Conservation (phyloP, 2,888 invertebrate genomes). For the Ochropacha duplaris region DNA sequence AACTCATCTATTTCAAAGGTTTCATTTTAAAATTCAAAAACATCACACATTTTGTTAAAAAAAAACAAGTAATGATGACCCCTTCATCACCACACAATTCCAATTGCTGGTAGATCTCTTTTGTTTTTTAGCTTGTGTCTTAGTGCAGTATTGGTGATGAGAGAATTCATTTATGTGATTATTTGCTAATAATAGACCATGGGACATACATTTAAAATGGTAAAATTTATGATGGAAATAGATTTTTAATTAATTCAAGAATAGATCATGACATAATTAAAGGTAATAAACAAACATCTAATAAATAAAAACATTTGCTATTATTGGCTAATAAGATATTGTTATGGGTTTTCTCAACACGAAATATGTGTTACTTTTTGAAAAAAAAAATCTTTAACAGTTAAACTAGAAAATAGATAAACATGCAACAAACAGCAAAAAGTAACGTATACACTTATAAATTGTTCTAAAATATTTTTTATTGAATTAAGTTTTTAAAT, state of each 20-base stretch:
- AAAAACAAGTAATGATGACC: slow-evolving; percentile 4
- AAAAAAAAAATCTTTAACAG: not conserved
- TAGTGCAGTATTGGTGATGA: not conserved
- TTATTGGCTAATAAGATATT: too few species aligned
- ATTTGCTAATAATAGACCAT: not conserved
- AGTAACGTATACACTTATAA: slow-evolving; percentile 6
- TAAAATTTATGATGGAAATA: too few species aligned
- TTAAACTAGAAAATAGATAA: not conserved
- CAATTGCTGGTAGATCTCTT: slow-evolving; percentile 40
- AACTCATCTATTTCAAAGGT: slow-evolving; percentile 57
- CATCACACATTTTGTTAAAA: slow-evolving; percentile 55
- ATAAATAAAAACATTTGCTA: not conserved
- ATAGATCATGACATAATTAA: too few species aligned
- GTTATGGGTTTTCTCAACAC: not conserved
- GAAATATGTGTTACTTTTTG: not conserved
- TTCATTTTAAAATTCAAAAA: slow-evolving; percentile 73
- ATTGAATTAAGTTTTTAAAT: not conserved
- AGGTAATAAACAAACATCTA: too few species aligned
- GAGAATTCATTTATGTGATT: not conserved
- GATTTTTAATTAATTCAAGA: too few species aligned
- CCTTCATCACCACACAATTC: slow-evolving; percentile 40
- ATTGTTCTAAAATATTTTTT: slow-evolving; percentile 29
- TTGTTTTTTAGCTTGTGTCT: slow-evolving; percentile 27
- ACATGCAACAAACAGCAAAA: not conserved
- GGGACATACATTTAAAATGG: too few species aligned